Conservation (phyloP, 2,113 vertebrate species). For the Nanger granti region DNA sequence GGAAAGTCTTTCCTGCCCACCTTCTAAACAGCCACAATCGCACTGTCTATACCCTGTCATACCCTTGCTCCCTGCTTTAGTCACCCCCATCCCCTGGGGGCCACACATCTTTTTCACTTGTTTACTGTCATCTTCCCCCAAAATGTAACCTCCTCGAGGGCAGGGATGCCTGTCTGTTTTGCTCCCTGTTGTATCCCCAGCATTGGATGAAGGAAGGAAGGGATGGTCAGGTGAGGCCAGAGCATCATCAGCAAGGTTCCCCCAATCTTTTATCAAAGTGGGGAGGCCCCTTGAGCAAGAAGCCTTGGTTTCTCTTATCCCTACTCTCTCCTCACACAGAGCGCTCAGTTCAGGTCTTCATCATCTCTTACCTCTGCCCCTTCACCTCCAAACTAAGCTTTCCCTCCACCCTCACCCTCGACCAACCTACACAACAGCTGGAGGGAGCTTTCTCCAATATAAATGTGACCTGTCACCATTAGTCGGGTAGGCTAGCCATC, state of each 20-base stretch:
- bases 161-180: background rate
- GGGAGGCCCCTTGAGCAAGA: background rate
- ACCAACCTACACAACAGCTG: background rate
- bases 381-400: background rate
- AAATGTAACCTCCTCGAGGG: background rate
- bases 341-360: background rate
- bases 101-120: background rate
- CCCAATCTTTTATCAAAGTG: background rate
- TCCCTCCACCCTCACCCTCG: background rate
- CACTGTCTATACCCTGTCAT: too few species aligned
- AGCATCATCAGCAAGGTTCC: background rate
- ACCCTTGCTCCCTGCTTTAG: background rate
- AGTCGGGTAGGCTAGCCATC: background rate
- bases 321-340: background rate
- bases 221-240: background rate
- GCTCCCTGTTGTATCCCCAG: background rate
- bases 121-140: background rate
- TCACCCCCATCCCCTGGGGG: accelerated
- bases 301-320: background rate
- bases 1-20: background rate
- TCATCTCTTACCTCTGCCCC: background rate
- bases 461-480: background rate
- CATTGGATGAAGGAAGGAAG: background rate
- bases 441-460: background rate
- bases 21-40: background rate